Base-by-base conservation (phyloP, 35 echinoderm and acorn worm genomes). In the Chiridota heheva region DNA sequence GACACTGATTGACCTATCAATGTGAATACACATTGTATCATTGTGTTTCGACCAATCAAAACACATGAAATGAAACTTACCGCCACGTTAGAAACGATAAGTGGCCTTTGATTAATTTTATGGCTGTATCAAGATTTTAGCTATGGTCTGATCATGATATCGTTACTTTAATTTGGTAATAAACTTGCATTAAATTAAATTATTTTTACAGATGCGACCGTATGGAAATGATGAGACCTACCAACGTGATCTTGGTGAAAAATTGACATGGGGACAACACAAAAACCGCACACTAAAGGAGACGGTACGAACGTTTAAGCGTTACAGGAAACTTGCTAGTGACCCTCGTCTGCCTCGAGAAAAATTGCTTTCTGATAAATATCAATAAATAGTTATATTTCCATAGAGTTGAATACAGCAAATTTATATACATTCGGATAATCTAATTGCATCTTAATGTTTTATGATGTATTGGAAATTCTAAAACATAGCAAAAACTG, bases 231-330 rank as follows among this genome's bases (percentile, higher is more conserved):
- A 74, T 0, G 70, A 74, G 25, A 74, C 44, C 2, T 16, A 49
- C 12, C 70, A 74, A 18, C 47, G 26, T 18, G 70, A 74, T 51
- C 36, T 74, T 22, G 44, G 25, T 17, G 70, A 74, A 27, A 48
- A 74, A 44, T 44, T 74, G 36, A 74, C 70, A 31, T 74, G 70
- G 70, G 43, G 70, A 45, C 43, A 74, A 32, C 70, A 74, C 36
- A 44, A 45, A 51, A 33, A 42, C 2, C 47, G 40, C 37, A 74
- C 70, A 20, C 70, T 74, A 5, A 45, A 22, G 39, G 70, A 74
- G 34, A 74, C 70, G 35, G 70, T 31, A 32, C 40, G 28, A 32
- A 74, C 32, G 26, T 74, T 74, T 42, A 74, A 74, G 44, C 47
- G 55, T 33, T 74, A 74, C 44, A 25, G 70, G 26, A 74, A 48